Conservation (phyloP, 2,113 vertebrate genomes). For the Ptilonorhynchus violaceus region DNA sequence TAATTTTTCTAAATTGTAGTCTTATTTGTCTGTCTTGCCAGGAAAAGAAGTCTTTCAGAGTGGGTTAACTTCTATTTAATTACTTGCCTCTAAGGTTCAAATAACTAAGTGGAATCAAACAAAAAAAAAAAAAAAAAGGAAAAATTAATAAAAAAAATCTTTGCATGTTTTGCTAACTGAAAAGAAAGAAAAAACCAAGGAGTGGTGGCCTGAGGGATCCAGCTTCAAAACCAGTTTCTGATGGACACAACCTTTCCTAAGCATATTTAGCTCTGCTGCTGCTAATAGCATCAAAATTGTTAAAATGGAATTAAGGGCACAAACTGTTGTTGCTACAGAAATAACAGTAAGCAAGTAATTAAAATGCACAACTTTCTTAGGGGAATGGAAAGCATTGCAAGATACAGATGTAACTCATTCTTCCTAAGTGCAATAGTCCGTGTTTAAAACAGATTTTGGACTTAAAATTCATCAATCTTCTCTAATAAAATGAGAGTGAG, state of each 20-base stretch:
- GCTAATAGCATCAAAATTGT: background rate
- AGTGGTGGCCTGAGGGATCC: background rate
- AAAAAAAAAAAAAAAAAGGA: background rate
- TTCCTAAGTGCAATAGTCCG: background rate
- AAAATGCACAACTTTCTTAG: background rate
- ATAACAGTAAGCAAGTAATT: background rate
- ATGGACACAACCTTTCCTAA: background rate
- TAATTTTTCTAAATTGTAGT: background rate
- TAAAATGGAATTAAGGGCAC: background rate
- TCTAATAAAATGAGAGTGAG: background rate
- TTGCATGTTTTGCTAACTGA: background rate
- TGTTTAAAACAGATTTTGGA: background rate
- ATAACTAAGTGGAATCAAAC: background rate
- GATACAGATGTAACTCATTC: background rate
- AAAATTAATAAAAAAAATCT: background rate
- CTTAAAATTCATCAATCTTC: background rate
- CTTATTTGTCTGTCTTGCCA: background rate
- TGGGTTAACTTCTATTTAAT: background rate
- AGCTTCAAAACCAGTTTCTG: background rate
- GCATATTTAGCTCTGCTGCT: background rate
- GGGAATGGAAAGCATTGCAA: background rate
- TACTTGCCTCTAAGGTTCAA: background rate
- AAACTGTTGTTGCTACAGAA: background rate
- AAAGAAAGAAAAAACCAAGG: background rate
- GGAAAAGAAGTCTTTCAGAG: conserved; percentile 1